These are phyloP conservation scores for Elachura formosa DNA, from an alignment of 2,113 vertebrate genomes.

Conservation along the genomic window DNA sequence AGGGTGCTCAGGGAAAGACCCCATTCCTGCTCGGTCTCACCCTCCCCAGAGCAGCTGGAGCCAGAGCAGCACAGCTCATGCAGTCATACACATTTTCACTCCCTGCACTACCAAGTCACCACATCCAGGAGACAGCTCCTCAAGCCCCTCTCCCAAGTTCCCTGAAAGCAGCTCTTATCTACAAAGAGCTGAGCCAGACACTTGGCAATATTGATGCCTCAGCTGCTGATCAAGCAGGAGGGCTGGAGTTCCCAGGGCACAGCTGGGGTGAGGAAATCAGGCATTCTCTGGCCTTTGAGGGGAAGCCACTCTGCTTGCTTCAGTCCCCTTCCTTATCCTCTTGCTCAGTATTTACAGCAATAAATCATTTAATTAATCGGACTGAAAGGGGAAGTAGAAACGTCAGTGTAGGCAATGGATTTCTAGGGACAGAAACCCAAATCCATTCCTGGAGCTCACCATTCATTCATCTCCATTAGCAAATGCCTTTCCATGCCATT, in stretches of 20 bases:
- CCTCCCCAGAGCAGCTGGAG: background rate
- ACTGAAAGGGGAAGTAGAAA: background rate
- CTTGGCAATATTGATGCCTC: background rate
- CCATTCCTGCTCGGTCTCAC: background rate
- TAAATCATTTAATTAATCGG: background rate
- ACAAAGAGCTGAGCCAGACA: background rate
- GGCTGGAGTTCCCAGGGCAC: background rate
- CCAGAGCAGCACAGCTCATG: background rate
- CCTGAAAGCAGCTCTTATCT: fast-evolving
- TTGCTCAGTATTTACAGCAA: background rate
- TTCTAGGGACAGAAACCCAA: background rate
- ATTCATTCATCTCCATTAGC: background rate
- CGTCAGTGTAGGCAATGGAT: background rate
- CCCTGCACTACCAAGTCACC: fast-evolving
- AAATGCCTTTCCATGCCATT: background rate
- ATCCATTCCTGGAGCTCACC: background rate
- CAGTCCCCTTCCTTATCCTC: background rate
- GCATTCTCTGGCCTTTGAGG: fast-evolving
- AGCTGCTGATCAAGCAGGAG: background rate
- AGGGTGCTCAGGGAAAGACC: background rate
- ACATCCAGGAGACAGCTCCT: background rate
- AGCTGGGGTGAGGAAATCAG: background rate
- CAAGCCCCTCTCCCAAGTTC: background rate
- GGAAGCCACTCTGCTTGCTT: background rate
- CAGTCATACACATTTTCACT: background rate